A percentile compares a stretch with the other conserved stretches of the same genome.
These are phyloP conservation scores for Enteromius anoplus DNA, from an alignment of 2,797 vertebrate species.

Conservation along the genomic window DNA sequence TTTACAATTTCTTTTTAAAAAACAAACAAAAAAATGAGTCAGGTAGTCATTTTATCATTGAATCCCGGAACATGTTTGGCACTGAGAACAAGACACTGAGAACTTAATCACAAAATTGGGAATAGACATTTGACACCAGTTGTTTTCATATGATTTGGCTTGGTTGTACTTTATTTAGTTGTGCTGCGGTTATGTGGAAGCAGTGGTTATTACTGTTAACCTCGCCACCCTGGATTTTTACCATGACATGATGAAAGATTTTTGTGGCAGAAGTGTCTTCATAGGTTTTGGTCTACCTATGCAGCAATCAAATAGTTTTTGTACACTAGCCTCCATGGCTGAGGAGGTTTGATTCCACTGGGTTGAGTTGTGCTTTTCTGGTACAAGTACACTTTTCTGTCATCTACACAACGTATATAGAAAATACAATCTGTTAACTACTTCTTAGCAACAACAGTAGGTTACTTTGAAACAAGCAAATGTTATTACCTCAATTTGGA, in stretches of 20 bases:
- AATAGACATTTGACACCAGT: not conserved
- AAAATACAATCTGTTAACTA: not conserved
- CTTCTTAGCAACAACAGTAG: not conserved
- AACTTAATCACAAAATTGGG: not conserved
- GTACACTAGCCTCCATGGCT: not conserved
- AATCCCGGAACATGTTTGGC: not conserved
- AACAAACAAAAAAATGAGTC: not conserved
- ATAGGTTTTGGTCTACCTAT: not conserved
- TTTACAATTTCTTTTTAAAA: not conserved
- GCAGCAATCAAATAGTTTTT: not conserved
- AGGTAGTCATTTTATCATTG: not conserved
- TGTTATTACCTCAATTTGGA: not conserved
- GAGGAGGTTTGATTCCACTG: not conserved
- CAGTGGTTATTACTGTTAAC: not conserved
- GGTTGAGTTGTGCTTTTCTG: not conserved
- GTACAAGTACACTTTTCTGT: not conserved
- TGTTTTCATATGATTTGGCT: too few relatives aligned
- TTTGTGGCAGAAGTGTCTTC: not conserved
- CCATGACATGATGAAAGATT: not conserved
- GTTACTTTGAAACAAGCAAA: not conserved
- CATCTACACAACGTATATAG: not conserved
- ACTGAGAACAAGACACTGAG: too few relatives aligned
- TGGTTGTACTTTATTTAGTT: not conserved
- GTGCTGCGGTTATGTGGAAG: not conserved
- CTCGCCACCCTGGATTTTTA: not conserved